Evolutionary conservation across 2,113 vertebrate species (phyloP).

Genomic region (Grammomys surdaster): DNA sequence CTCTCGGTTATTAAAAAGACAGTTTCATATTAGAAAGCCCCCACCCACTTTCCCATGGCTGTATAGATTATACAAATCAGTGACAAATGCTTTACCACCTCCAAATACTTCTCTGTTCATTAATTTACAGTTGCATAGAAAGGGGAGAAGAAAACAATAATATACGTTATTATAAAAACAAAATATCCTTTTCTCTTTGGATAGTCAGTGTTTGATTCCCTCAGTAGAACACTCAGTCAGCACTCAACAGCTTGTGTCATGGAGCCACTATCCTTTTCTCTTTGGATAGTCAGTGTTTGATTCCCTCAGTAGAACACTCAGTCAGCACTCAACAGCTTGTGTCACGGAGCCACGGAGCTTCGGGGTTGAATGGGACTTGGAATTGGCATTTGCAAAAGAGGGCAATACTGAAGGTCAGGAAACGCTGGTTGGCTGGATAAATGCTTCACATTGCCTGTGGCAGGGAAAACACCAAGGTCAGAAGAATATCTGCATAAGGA

Average conservation of each 20-base stretch:
- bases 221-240: constrained; percentile 81
- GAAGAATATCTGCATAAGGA: neutral
- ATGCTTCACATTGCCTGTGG: constrained; percentile 87
- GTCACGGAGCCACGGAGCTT: constrained; percentile 81
- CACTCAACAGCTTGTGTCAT: constrained; percentile 69
- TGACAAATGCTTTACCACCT: constrained; percentile 88
- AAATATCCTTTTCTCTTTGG: constrained; percentile 94
- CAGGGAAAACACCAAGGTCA: constrained; percentile 31
- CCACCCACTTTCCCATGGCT: constrained; percentile 86
- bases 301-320: constrained; percentile 83
- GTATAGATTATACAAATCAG: constrained; percentile 92
- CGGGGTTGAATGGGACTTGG: constrained; percentile 77
- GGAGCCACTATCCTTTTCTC: constrained; percentile 89
- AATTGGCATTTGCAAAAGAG: constrained; percentile 75
- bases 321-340: constrained; percentile 67
- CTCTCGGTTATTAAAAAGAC: constrained; percentile 86
- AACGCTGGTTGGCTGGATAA: constrained; percentile 63
- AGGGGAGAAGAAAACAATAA: constrained; percentile 90
- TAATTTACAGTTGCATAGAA: constrained; percentile 99
- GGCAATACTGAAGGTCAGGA: constrained; percentile 78
- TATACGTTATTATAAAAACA: constrained; percentile 88
- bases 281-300: constrained; percentile 93
- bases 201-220: constrained; percentile 88
- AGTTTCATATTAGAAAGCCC: constrained; percentile 89
- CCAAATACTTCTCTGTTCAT: constrained; percentile 92